Base-by-base conservation (phyloP, 64 coral and sea anemone species). In the Porites lutea region DNA sequence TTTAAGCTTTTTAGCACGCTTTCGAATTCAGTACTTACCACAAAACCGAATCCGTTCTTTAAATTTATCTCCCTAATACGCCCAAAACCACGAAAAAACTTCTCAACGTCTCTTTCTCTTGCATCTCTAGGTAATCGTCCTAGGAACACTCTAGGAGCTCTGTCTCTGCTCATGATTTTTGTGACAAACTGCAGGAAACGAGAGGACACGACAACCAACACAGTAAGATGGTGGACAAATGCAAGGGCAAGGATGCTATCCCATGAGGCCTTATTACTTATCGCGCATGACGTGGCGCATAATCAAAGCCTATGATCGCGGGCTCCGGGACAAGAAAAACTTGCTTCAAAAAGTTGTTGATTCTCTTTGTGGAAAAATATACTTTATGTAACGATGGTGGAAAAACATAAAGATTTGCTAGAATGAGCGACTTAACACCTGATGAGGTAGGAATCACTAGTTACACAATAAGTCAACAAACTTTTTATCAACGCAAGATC, bases 21-120 rank as follows among this genome's bases (percentile, higher is more conserved):
- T 27, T 1, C 18, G 48, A 15, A 4, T 8, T 54, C 1, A 46
- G 15, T 69, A 82, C 95, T 96, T 83, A 99, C 97, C 88, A 99
- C 94, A 60, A 99, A 99, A 43, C 91, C 97, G 83, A 99, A 99
- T 52, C 97, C 97, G 58, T 86, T 96, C 84, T 99, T 99, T 46
- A 99, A 90, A 60, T 99, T 99, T 47, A 99, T 99, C 52, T 99
- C 97, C 21, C 89, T 89, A 68, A 99, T 99, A 53, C 94, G 80
- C 55, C 97, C 97, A 88, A 96, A 99, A 22, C 97, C 97, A 61
- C 91, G 91, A 88, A 99, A 99, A 72, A 99, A 99, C 37, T 86
- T 93, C 53, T 99, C 97, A 21, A 99, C 74, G 63, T 99, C 97
- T 88, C 83, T 90, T 55, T 99, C 97, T 9, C 88, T 89, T n/a